Base-by-base conservation (phyloP, 2,888 invertebrate species). In the Taphrorychus bicolor region DNA sequence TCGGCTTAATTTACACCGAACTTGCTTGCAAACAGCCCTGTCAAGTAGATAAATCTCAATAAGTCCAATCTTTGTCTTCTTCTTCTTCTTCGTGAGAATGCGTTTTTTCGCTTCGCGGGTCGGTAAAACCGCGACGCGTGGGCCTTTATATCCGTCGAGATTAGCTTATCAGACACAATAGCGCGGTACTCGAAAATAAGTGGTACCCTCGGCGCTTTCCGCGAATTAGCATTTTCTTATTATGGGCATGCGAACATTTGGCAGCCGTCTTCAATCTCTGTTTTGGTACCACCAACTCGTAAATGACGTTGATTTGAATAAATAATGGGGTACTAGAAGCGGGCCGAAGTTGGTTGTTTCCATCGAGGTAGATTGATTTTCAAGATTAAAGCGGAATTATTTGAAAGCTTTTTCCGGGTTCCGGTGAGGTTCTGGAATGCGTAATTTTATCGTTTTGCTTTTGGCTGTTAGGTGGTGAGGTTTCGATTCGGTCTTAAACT, bases 101-200 rank as follows among this genome's bases (percentile, higher is more conserved):
- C 32, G 24, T 53, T 53, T 54, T 52, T 52, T 32, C 32, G 16
- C 17, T 32, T n/a, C n/a, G 14, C 11, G 32, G 17, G 51, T 18
- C 9, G 32, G 58, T 45, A 58, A 45, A 21, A 58, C 7, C 21
- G 16, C 14, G 45, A 21, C 58, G 58, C 58, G 58, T 58, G 58
- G 58, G 58, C 22, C 45, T 42, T 58, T 42, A 58, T 58, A 45
- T 58, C n/a, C 58, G 22, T 17, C 45, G 23, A 58, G 45, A 58
- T 58, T 58, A 45, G 58, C 42, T 42, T 58, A 58, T 41, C 58
- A 19, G 58, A 58, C 42, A 58, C 58, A 58, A 54, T 54, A 54
- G 54, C 17, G 24, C 21, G 19, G 51, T 32, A 54, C 54, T 32
- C 24, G 54, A 24, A 54, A 54, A 54, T 54, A 54, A 54, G 21